Percentiles rank a stretch among this genome's conserved stretches.
Evolutionary conservation across 2,888 invertebrate genomes (phyloP).

Genomic region (Eilema depressum): DNA sequence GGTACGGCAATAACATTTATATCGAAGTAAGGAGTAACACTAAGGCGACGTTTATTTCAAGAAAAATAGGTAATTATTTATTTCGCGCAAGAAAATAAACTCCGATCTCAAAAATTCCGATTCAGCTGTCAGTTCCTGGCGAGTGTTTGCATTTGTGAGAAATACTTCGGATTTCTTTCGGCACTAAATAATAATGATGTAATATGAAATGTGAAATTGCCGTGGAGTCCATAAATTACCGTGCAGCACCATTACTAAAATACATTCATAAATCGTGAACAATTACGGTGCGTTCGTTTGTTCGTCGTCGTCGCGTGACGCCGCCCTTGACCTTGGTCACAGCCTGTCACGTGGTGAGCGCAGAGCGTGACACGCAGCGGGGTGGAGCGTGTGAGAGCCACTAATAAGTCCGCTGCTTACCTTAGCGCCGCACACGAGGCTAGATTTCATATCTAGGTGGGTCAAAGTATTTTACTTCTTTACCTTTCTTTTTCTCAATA

Average conservation of each 20-base stretch:
- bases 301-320: background rate
- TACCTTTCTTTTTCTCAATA: no score
- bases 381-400: background rate
- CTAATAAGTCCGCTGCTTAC: background rate
- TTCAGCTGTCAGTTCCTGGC: no score
- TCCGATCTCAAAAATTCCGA: no score
- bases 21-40: background rate
- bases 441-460: background rate
- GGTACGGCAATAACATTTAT: background rate
- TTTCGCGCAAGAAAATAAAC: no score
- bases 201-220: background rate
- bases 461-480: no score
- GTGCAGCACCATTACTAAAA: background rate
- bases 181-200: background rate
- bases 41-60: background rate
- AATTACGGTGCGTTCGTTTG: background rate
- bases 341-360: background rate
- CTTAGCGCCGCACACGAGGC: background rate
- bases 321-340: background rate
- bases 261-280: constrained; percentile 1
- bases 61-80: no score
- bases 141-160: background rate
- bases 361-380: background rate
- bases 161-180: background rate
- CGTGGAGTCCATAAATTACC: background rate